Evolutionary conservation across 2,113 vertebrate genomes (phyloP), one percentile per base, ranked within the genome.

Genomic region (Mandrillus leucophaeus): DNA sequence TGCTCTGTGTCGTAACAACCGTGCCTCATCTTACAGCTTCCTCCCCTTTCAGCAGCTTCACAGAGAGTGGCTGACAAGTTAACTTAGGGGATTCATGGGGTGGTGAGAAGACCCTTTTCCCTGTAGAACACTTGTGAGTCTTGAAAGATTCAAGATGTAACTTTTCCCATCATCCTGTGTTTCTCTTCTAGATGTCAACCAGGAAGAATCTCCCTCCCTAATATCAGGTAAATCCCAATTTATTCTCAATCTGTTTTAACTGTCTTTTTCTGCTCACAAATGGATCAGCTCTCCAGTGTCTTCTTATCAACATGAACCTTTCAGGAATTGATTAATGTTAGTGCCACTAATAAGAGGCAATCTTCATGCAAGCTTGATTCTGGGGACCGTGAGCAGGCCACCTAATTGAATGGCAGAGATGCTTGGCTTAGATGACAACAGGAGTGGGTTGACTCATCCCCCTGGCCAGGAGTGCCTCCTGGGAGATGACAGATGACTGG

Each of bases 261-360:
- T n/a, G 7, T 11, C 11, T 6, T 52, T 6, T 52, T 30, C 5
- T 52, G 52, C 8, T 22, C 0, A 22, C 0, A 1, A 2, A 38
- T 72, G 45, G 30, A 17, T 35, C 11, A 73, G 30, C 30, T 57
- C 45, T 38, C 16, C 8, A 40, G 38, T 38, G 18, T 27, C 2
- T 22, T 68, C 8, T 59, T 22, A 3, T 22, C 40, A 55, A 12
- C 12, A 64, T 38, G 38, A 38, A 38, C 32, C 45, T n/a, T 1
- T 75, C 7, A 12, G 35, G 25, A 82, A 11, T 40, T 35, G 30
- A 52, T 50, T 7, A 30, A 40, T 45, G 0, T 45, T 45, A 45
- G 45, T 45, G 45, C 45, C 55, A 3, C 32, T 12, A 35, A 52
- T 52, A 18, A 40, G 0, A 81, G 27, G 5, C 70, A 59, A 3